A percentile compares a stretch with the other conserved stretches of the same genome.
These are phyloP conservation scores for Labeo rohita DNA, from an alignment of 2,113 vertebrate species.

Conservation along the genomic window DNA sequence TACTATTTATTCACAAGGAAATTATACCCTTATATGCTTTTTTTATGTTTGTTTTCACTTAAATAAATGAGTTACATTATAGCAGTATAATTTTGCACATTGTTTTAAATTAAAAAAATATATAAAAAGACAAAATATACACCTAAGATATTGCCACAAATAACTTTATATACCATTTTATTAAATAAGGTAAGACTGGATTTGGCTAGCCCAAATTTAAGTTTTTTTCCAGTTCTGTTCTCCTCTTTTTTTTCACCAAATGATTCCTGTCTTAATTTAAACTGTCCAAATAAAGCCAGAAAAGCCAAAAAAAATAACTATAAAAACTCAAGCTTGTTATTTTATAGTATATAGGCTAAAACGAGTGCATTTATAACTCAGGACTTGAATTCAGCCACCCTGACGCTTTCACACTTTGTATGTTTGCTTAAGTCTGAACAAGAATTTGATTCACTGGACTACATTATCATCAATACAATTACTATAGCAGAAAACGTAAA, in stretches of 20 bases:
- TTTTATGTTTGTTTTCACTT: background rate
- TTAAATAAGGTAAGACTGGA: background rate
- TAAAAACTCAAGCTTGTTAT: background rate
- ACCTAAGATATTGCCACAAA: background rate
- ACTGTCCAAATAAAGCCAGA: background rate
- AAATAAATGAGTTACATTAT: background rate
- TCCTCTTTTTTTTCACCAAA: background rate
- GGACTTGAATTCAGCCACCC: background rate
- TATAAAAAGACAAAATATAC: background rate
- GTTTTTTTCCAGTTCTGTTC: background rate
- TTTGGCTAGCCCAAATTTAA: background rate
- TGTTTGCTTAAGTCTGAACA: slow-evolving; percentile 3
- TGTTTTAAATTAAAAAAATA: background rate
- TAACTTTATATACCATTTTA: background rate
- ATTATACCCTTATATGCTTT: background rate
- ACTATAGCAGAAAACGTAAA: background rate
- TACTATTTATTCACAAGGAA: background rate
- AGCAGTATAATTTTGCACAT: background rate
- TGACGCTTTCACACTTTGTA: background rate
- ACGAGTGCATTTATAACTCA: background rate
- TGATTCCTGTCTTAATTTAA: background rate
- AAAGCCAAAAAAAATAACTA: background rate
- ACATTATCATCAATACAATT: background rate
- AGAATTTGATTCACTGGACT: background rate
- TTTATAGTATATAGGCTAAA: background rate